Percentiles rank a stretch among this genome's conserved stretches.
Evolutionary conservation across 2,888 invertebrate species (phyloP).

Genomic region (Lepidochitona cinerea): DNA sequence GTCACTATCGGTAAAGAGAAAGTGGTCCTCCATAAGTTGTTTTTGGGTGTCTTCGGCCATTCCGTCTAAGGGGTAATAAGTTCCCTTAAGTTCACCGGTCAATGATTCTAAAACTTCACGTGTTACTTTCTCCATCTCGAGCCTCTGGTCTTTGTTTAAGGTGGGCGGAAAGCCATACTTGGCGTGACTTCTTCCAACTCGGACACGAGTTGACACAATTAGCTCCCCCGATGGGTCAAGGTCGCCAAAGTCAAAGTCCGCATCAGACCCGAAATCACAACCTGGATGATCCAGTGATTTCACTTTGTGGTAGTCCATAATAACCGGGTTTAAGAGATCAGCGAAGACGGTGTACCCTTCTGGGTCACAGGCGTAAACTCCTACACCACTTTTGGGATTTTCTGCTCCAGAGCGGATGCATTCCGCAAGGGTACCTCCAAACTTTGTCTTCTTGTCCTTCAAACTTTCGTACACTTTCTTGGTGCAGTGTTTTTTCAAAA

Average conservation of each 20-base stretch:
- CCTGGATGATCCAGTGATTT: slow-evolving; percentile 78
- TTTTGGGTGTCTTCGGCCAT: slow-evolving; percentile 51
- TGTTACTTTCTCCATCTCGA: slow-evolving; percentile 44
- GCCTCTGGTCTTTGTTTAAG: slow-evolving; percentile 78
- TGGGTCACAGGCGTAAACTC: slow-evolving; percentile 56
- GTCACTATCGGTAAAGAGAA: slow-evolving; percentile 32
- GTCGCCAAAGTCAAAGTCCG: slow-evolving; percentile 82
- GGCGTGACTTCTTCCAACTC: slow-evolving; percentile 60
- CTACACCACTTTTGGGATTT: slow-evolving; percentile 90
- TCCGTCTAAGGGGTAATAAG: slow-evolving; percentile 65
- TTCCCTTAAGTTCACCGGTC: slow-evolving; percentile 60
- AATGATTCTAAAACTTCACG: slow-evolving; percentile 41
- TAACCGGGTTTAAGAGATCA: slow-evolving; percentile 51
- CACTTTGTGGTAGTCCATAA: slow-evolving; percentile 71
- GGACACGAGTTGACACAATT: slow-evolving; percentile 75
- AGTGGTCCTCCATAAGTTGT: slow-evolving; percentile 58
- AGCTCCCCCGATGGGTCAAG: slow-evolving; percentile 86
- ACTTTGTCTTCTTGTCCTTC: slow-evolving; percentile 35
- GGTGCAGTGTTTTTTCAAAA: slow-evolving; percentile 31
- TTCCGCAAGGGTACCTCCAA: slow-evolving; percentile 31
- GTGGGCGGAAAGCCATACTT: slow-evolving; percentile 74
- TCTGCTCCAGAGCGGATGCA: slow-evolving; percentile 77
- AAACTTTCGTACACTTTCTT: slow-evolving; percentile 29
- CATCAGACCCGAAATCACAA: slow-evolving; percentile 89
- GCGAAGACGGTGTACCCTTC: slow-evolving; percentile 55